phyloP scores from a whole-genome alignment of 2,113 vertebrate species.

The Quiscalus mexicanus region DNA sequence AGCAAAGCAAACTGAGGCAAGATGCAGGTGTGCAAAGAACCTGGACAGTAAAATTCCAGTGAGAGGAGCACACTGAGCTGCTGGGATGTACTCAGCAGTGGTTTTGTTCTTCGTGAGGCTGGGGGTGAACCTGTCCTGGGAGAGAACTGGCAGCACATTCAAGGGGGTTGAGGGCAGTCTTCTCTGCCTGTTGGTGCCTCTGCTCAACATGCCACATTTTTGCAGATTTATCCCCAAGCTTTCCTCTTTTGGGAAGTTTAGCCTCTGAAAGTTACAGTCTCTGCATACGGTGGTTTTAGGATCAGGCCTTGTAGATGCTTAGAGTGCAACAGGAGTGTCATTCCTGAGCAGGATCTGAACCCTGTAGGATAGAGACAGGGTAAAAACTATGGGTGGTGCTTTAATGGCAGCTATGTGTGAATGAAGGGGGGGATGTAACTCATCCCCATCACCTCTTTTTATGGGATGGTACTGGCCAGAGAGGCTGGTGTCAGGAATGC shows the following conservation, averaged over 20 bases:
- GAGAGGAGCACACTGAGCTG: not conserved
- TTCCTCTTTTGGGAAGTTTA: not conserved
- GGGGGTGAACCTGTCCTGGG: not conserved
- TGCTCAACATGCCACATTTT: not conserved
- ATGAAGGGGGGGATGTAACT: not conserved
- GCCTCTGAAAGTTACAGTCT: not conserved
- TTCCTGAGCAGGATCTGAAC: not conserved
- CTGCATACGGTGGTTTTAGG: accelerated
- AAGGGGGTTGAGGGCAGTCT: not conserved
- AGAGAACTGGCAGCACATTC: not conserved
- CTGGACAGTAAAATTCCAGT: not conserved
- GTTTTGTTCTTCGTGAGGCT: not conserved
- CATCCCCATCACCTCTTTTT: not conserved
- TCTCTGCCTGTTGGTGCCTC: not conserved
- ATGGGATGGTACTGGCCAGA: not conserved
- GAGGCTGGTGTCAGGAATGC: not conserved
- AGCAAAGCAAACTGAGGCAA: not conserved
- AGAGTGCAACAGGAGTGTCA: not conserved
- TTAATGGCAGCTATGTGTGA: not conserved
- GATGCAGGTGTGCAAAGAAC: not conserved
- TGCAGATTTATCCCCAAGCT: not conserved
- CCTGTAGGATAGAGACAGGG: not conserved
- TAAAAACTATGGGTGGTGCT: not conserved
- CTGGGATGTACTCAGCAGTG: not conserved
- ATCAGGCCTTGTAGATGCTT: not conserved